These are phyloP conservation scores for Theodoxus fluviatilis DNA, from an alignment of 2,888 invertebrate species.

Conservation along the genomic window DNA sequence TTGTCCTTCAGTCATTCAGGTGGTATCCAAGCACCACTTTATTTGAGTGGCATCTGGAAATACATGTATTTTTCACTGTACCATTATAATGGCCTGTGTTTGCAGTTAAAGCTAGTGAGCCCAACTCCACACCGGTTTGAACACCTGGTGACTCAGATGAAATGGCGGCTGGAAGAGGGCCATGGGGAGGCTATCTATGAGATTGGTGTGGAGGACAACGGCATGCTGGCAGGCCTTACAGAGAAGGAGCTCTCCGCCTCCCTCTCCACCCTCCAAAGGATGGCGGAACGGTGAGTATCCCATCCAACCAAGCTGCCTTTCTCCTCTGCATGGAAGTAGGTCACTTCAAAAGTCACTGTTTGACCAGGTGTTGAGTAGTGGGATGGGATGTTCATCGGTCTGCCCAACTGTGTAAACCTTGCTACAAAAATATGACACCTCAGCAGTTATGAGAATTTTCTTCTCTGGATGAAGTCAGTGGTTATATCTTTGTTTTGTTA, in stretches of 20 bases:
- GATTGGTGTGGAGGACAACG: conserved; percentile 76
- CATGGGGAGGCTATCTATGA: conserved; percentile 98
- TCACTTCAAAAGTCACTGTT: too few species aligned
- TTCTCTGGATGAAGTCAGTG: too few species aligned
- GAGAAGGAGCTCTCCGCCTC: conserved; percentile 86
- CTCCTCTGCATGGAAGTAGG: too few species aligned
- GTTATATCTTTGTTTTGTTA: too few species aligned
- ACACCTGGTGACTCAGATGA: conserved; percentile 97
- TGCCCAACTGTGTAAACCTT: too few species aligned
- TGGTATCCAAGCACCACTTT: neutral
- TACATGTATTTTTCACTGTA: neutral
- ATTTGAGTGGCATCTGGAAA: neutral
- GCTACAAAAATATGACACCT: too few species aligned
- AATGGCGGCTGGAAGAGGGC: conserved; percentile 95
- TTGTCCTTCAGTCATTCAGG: neutral
- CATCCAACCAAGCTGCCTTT: too few species aligned
- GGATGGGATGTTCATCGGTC: too few species aligned
- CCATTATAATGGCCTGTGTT: conserved; percentile 14
- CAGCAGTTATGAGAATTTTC: too few species aligned
- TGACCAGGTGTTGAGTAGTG: too few species aligned
- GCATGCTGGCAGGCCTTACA: conserved; percentile 83
- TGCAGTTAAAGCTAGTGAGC: conserved; percentile 85
- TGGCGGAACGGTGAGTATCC: conserved; percentile 81
- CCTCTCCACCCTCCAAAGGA: conserved; percentile 81
- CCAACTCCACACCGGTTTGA: conserved; percentile 90